Base-by-base conservation (phyloP, 2,797 vertebrate genomes). In the Liasis olivaceus region DNA sequence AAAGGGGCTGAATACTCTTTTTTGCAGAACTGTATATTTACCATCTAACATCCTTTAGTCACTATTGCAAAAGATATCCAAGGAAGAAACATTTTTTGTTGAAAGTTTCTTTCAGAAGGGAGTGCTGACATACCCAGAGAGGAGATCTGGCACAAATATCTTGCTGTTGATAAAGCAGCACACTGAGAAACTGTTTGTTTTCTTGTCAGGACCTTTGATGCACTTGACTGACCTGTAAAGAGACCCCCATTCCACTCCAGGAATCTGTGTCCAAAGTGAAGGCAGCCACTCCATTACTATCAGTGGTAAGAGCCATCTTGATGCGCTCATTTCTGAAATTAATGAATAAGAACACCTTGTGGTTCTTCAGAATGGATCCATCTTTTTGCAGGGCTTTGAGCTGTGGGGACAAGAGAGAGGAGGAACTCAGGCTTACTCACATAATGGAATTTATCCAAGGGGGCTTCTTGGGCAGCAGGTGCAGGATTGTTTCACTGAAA, bases 201-300 rank as follows among this genome's bases (percentile, higher is more conserved):
- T 2, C 20, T 22, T 42, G n/a, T 31, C 31, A 22, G 1, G 20
- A 31, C 26, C 12, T 15, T 51, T 64, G 56, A n/a, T 5, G 62
- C n/a, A 42, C 4, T 22, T 3, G 22, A 15, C 93, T 94, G 54
- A 95, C 90, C 59, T 28, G 28, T 60, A 95, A 59, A 4, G 15
- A 59, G 28, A 93, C 90, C 6, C 42, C 7, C 7, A 20, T 85
- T 56, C 58, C 77, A 9, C 1, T 91, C 92, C 93, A 95, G 0
- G 4, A 1, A 9, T 77, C 89, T 22, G 93, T 92, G 17, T 93
- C 17, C 64, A 89, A 36, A 31, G 3, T 87, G 56, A 91, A 95
- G 2, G 1, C 14, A 59, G 56, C 62, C 22, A 31, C 1, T 2
- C 92, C 93, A 5, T 4, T 54, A 0, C 72, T 59, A 36, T 93